These are phyloP conservation scores for Saguinus oedipus DNA, from an alignment of 2,797 vertebrate species.

Conservation along the genomic window DNA sequence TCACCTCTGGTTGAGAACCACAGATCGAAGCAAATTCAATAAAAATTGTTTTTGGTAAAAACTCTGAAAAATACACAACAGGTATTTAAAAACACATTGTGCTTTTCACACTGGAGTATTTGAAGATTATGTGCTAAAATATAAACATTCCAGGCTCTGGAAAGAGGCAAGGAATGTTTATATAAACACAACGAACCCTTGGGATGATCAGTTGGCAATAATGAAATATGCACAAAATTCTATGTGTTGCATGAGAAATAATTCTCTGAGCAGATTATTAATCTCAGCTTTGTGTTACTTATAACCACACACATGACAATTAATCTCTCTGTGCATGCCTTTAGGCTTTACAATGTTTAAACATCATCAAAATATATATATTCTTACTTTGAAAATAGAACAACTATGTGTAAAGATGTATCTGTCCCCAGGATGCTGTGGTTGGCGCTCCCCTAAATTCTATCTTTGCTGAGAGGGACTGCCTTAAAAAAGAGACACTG, in stretches of 20 bases:
- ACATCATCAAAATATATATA: slow-evolving; percentile 50
- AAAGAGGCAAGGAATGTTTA: slow-evolving; percentile 59
- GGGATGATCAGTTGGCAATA: slow-evolving; percentile 45
- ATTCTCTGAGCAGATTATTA: slow-evolving; percentile 73
- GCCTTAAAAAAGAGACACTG: slow-evolving; percentile 17
- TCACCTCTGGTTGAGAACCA: not conserved
- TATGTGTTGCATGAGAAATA: slow-evolving; percentile 50
- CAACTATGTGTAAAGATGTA: slow-evolving; percentile 62
- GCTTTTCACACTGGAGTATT: slow-evolving; percentile 55
- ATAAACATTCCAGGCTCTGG: slow-evolving; percentile 69
- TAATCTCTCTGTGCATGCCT: slow-evolving; percentile 66
- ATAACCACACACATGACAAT: slow-evolving; percentile 58
- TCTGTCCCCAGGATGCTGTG: slow-evolving; percentile 71
- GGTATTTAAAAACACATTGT: slow-evolving; percentile 45
- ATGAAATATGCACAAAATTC: slow-evolving; percentile 54
- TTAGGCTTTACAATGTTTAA: slow-evolving; percentile 69
- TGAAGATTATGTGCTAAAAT: slow-evolving; percentile 64
- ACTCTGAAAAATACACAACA: not conserved
- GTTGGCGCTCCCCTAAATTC: not conserved
- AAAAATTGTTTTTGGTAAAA: not conserved
- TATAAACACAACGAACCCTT: slow-evolving; percentile 61
- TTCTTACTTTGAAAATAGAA: slow-evolving; percentile 78
- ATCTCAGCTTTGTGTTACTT: slow-evolving; percentile 61
- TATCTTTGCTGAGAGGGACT: slow-evolving; percentile 31
- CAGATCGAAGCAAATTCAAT: not conserved